Conservation (phyloP, 2,888 invertebrate species). For the Macrophya alboannulata region DNA sequence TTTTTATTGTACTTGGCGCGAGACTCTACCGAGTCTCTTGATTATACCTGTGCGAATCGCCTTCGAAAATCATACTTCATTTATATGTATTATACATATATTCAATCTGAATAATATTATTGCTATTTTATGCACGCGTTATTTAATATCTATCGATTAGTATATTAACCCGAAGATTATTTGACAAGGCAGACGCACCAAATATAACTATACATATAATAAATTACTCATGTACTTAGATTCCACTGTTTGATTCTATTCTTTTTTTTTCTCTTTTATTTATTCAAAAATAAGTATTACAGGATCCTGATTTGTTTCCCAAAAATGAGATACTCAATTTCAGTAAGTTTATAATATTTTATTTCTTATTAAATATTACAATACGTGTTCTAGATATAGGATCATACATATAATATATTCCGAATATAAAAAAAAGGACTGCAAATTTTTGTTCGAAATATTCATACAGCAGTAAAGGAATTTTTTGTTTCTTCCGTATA, state of each 20-base stretch:
- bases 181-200: background rate
- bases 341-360: no score
- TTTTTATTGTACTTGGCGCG: no score
- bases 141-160: background rate
- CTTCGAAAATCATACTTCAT: background rate
- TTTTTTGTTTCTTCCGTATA: background rate
- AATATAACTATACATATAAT: background rate
- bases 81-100: no score
- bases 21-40: no score
- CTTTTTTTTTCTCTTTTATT: background rate
- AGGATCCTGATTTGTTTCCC: background rate
- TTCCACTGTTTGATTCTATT: no score
- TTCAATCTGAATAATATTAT: no score
- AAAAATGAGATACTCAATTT: background rate
- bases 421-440: background rate
- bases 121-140: background rate
- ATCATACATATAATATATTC: background rate
- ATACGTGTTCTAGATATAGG: no score
- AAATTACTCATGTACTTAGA: background rate
- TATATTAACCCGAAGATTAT: background rate
- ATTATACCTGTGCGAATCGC: background rate
- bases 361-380: no score
- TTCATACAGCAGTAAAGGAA: background rate
- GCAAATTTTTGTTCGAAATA: background rate
- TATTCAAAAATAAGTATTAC: background rate